phyloP scores from a whole-genome alignment of 2,113 vertebrate genomes.

The Porphyrio hochstetteri region DNA sequence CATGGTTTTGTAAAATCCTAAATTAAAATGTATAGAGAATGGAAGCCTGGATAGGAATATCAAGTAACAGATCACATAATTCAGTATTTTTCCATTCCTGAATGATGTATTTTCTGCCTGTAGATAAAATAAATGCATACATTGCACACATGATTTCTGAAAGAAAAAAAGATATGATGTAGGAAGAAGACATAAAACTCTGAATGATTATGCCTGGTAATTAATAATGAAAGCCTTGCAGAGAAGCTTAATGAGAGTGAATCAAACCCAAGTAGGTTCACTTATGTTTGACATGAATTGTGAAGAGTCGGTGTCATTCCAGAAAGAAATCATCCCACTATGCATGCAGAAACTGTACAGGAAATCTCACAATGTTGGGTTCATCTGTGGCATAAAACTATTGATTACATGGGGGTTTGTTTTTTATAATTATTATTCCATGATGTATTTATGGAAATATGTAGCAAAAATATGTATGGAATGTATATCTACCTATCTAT shows the following conservation, averaged over 20 bases:
- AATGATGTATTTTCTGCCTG: not conserved
- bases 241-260: not conserved
- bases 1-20: not conserved
- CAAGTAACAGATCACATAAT: not conserved
- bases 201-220: not conserved
- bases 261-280: not conserved
- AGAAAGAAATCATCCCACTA: not conserved
- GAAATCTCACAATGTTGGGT: not conserved
- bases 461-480: too few species aligned
- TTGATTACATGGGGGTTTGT: not conserved
- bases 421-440: not conserved
- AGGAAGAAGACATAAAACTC: not conserved
- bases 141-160: not conserved
- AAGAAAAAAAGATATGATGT: not conserved
- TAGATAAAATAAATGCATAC: not conserved
- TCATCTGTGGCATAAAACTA: not conserved
- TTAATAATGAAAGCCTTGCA: not conserved
- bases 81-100: not conserved
- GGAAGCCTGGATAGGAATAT: not conserved
- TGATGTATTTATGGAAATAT: too few species aligned
- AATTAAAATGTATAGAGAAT: not conserved
- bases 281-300: not conserved
- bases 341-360: not conserved
- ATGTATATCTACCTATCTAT: too few species aligned
- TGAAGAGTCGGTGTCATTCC: not conserved